Evolutionary conservation across 2,113 vertebrate genomes (phyloP), one percentile per base, ranked within the genome.

Genomic region (Prunella himalayana): DNA sequence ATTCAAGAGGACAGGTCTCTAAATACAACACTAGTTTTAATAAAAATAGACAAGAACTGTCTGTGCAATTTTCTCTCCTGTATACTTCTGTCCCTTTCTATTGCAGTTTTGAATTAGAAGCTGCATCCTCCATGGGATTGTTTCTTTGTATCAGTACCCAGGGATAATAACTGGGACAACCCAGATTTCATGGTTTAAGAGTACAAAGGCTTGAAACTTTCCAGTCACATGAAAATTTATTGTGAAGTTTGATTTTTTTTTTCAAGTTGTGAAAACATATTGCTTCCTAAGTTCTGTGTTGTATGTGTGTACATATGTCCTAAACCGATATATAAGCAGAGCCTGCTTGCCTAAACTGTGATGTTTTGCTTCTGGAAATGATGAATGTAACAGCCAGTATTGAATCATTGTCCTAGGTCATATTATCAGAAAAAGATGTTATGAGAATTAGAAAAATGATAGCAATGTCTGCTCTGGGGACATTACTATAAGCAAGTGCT

Each of bases 401-500:
- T 79, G 49, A 47, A 45, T 33, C n/a, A 68, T 8, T 85, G 17
- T 30, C 21, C 25, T 39, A 63, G 23, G 20, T 82, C 19, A 22
- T 69, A 69, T 20, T 49, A 49, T 15, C 24, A 83, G 21, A 51
- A 49, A 47, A 88, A 64, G 22, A 13, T 78, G 11, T 31, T 47
- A 64, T 35, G 11, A 49, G 33, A 89, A 50, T 30, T 11, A 93
- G 77, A 83, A 73, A 79, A 63, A 59, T 20, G 0, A 56, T 35
- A 44, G 7, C 14, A 84, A 82, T 56, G 45, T 44, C 72, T 61
- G 22, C 18, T 82, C 23, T 53, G 24, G n/a, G 22, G 28, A 30
- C 1, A 0, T 23, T 41, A 33, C 1, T 6, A 27, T n/a, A 11
- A 45, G 21, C 21, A 39, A 47, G 20, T 0, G 0, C 68, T 70